Evolutionary conservation across 2,888 invertebrate genomes (phyloP), one percentile per base, ranked within the genome.

Genomic region (Latrodectus elegans): DNA sequence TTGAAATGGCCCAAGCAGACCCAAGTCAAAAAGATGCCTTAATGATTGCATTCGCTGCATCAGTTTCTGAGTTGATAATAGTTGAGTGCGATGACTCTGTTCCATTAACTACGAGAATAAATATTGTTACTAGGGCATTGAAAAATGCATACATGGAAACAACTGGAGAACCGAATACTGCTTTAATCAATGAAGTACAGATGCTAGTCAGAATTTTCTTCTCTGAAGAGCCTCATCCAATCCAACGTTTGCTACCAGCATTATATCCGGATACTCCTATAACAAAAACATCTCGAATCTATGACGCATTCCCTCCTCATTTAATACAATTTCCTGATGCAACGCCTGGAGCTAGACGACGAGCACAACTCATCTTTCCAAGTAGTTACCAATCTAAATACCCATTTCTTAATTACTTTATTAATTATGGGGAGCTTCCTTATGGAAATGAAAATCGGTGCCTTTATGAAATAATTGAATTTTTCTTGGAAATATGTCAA

Each of bases 31-130:
- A 65, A 52, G 65, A 60, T 52, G 64, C 73, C 6, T 51, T 81
- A 14, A 81, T 65, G 67, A n/a, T 81, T 4, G 64, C 81, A 10
- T 81, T 81, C 22, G 73, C 81, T 51, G 72, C 81, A 4, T 65
- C 73, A 14, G 26, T 73, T 8, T 17, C 81, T 8, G 81, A 81
- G 51, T 26, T 81, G 52, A 81, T 81, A 14, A 64, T 73, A 14
- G 65, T 81, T 14, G 81, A 73, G 22, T 81, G 72, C 38, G 51
- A 64, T 14, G 53, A 72, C 0, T 52, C 15, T 9, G 72, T 81
- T n/a, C 15, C 26, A 11, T n/a, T 81, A 8, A 14, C 9, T 6
- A 17, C 14, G 12, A 81, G 73, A 65, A 52, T 73, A 12, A 9
- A 26, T 9, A 81, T 81, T 8, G 52, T 81, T 9, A 73, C 73